Percentiles rank a stretch among this genome's conserved stretches.
phyloP scores from a whole-genome alignment of 2,797 vertebrate species.

The Phyllotis vaccarum region DNA sequence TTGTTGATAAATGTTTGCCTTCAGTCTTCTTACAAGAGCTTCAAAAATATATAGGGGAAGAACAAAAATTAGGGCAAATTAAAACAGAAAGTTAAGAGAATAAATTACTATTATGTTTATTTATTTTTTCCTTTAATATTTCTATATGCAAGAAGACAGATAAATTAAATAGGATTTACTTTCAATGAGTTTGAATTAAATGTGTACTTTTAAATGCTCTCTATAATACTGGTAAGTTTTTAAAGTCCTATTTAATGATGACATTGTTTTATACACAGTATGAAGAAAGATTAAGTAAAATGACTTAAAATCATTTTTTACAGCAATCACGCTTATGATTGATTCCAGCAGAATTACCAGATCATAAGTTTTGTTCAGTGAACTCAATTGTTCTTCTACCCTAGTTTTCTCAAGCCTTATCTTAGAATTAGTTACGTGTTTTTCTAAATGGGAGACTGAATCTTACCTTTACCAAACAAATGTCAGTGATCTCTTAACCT shows the following conservation, averaged over 20 bases:
- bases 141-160: too few species aligned
- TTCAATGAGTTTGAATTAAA: neutral
- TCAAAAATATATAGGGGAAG: neutral
- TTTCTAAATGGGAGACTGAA: neutral
- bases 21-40: neutral
- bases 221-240: neutral
- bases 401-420: neutral
- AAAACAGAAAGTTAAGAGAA: neutral
- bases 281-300: neutral
- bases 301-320: neutral
- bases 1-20: neutral
- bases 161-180: neutral
- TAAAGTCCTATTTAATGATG: neutral
- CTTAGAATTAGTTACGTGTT: neutral
- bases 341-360: neutral
- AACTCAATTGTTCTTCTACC: neutral
- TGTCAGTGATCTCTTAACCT: neutral
- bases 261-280: slow-evolving; percentile 12
- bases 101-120: neutral
- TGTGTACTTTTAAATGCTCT: neutral
- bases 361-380: neutral
- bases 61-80: neutral
- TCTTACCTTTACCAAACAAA: neutral
- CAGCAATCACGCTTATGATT: neutral
- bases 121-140: neutral